Evolutionary conservation across 2,888 invertebrate species (phyloP), one percentile per base, ranked within the genome.

Genomic region (Ectemnius cavifrons): DNA sequence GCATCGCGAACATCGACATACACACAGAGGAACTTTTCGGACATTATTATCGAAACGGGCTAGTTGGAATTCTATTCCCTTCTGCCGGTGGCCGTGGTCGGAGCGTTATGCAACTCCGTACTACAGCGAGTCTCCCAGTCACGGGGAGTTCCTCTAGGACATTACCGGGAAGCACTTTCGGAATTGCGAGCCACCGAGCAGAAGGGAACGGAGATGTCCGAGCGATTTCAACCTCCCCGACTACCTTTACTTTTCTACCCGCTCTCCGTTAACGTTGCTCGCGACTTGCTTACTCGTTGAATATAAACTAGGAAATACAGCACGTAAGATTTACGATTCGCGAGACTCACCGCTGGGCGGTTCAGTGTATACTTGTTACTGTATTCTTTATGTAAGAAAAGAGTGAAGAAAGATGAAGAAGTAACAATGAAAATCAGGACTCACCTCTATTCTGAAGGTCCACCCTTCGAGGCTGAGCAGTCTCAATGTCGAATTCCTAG

Each of bases 371-470:
- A 57, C 20, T 23, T 60, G n/a, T 28, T 2, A 60, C 2, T 20
- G 14, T 28, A 46, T 46, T 46, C 14, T 45, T 5, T 18, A 46
- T 28, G 0, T 37, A 37, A 8, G 37, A 37, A 37, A 18, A 14
- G 46, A 62, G 20, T 18, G 8, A 5, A 18, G 20, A 45, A 45
- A 61, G 4, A 14, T 2, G 4, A 16, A 2, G 5, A 16, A 45
- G 2, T 18, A 63, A 16, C 2, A 60, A n/a, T 14, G 3, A 0
- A 67, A 18, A 56, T 6, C 4, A 4, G 8, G 6, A 73, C 88
- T 88, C 75, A 92, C 93, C 91, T 93, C 93, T 81, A 93, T 91
- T 82, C 92, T 90, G 80, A 93, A 92, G 58, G 92, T 93, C 93
- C 93, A 93, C 74, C 93, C 93, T 79, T 93, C 93, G 74, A 93